These are phyloP conservation scores for Elymnias hypermnestra DNA, from an alignment of 1,140 invertebrate genomes.

Conservation along the genomic window DNA sequence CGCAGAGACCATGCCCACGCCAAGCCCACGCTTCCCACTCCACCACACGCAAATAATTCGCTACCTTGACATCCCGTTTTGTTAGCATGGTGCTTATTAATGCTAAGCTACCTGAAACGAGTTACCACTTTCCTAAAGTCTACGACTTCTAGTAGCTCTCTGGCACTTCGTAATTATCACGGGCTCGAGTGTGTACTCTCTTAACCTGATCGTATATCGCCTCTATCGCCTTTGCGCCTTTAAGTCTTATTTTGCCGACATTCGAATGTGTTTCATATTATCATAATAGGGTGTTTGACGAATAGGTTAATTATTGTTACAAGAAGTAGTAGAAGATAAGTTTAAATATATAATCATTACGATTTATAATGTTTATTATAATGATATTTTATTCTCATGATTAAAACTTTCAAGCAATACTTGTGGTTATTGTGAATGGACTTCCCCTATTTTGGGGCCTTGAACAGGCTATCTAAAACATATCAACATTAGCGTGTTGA, in stretches of 20 bases:
- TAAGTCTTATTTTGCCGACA: slow-evolving; percentile 10
- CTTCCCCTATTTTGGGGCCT: no score
- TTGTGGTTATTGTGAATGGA: no score
- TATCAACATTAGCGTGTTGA: no score
- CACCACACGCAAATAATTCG: background rate
- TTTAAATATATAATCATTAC: background rate
- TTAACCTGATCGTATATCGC: slow-evolving; percentile 49
- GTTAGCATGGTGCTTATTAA: slow-evolving; percentile 32
- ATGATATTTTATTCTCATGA: no score
- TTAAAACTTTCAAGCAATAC: no score
- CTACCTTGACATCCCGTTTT: slow-evolving; percentile 6
- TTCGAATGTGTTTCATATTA: slow-evolving; percentile 2
- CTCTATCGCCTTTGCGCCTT: slow-evolving; percentile 22
- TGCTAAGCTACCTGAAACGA: slow-evolving; percentile 15
- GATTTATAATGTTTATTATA: background rate
- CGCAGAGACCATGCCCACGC: no score
- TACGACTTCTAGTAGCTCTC: slow-evolving; percentile 8
- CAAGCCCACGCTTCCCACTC: slow-evolving; percentile 2
- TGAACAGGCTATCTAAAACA: no score
- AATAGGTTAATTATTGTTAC: background rate
- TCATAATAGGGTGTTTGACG: slow-evolving; percentile 6
- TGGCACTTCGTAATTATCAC: slow-evolving; percentile 20
- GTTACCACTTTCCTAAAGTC: slow-evolving; percentile 10
- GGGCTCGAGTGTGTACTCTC: slow-evolving; percentile 43
- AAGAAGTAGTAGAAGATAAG: background rate